These are phyloP conservation scores for Zaprionus vittiger DNA, from an alignment of 1,140 invertebrate genomes.

Conservation along the genomic window DNA sequence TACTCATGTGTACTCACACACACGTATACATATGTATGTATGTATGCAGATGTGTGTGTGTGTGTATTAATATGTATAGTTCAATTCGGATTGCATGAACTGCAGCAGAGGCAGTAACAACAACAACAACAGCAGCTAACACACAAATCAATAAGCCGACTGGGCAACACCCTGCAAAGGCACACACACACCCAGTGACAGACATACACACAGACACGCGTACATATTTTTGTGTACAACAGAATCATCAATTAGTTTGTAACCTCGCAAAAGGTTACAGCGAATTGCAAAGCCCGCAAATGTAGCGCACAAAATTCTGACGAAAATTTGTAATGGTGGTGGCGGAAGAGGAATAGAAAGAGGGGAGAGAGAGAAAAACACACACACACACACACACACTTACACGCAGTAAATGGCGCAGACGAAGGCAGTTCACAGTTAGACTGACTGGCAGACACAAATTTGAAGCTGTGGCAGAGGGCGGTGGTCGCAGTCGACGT, in stretches of 20 bases:
- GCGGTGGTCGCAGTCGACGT: slow-evolving; percentile 72
- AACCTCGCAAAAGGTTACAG: slow-evolving; percentile 2
- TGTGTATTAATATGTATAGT: slow-evolving; percentile 56
- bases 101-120: slow-evolving; percentile 50
- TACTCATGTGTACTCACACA: slow-evolving; percentile 32
- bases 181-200: slow-evolving; percentile 27
- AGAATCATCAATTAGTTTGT: slow-evolving; percentile 6
- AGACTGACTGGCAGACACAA: slow-evolving; percentile 74
- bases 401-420: slow-evolving; percentile 34
- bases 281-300: slow-evolving; percentile 16
- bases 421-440: slow-evolving; percentile 61
- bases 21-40: background rate
- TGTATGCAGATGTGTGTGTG: background rate
- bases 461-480: slow-evolving; percentile 68
- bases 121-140: slow-evolving; percentile 47
- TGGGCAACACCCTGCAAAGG: slow-evolving; percentile 68
- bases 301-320: slow-evolving; percentile 3
- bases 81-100: slow-evolving; percentile 65
- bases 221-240: slow-evolving; percentile 12
- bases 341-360: slow-evolving; percentile 15
- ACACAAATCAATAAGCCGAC: slow-evolving; percentile 74
- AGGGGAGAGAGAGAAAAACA: slow-evolving; percentile 33
- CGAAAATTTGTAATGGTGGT: slow-evolving; percentile 12
- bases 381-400: slow-evolving; percentile 22
- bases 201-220: slow-evolving; percentile 5